Percentiles rank a stretch among this genome's conserved stretches.
Conservation (phyloP, 2,797 vertebrate genomes). For the Pseudopleuronectes americanus region DNA sequence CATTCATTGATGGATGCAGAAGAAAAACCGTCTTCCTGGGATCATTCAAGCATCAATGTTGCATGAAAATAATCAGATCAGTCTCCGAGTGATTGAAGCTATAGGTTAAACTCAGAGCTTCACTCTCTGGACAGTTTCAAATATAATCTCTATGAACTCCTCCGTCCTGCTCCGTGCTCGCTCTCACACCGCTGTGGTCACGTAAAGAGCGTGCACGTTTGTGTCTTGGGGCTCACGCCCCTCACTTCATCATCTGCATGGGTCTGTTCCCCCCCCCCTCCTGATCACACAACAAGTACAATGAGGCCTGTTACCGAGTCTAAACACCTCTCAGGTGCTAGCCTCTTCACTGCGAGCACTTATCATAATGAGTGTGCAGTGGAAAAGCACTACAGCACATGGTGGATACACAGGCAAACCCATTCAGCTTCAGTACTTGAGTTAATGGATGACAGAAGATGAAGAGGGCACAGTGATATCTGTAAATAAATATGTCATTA, state of each 20-base stretch:
- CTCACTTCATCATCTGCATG: constrained; percentile 13
- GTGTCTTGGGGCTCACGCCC: constrained; percentile 22
- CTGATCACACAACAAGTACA: constrained; percentile 35
- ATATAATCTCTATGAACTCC: constrained; percentile 8
- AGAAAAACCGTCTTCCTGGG: neutral
- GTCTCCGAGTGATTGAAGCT: too few relatives aligned
- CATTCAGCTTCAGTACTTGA: neutral
- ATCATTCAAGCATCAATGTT: constrained; percentile 14
- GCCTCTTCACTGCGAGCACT: constrained; percentile 12
- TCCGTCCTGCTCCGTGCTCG: neutral
- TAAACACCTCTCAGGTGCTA: constrained; percentile 25
- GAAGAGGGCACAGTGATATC: neutral
- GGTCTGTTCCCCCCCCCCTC: constrained; percentile 29
- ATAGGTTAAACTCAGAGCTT: neutral
- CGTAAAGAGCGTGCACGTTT: neutral
- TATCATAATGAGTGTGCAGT: neutral
- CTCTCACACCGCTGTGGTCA: neutral
- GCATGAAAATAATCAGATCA: neutral
- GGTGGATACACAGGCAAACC: constrained; percentile 25
- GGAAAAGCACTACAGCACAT: constrained; percentile 37
- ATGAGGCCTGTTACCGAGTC: constrained; percentile 12
- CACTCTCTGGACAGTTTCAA: neutral
- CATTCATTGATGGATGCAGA: neutral
- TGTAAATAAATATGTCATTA: neutral
- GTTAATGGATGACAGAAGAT: constrained; percentile 33